Conservation (phyloP, 2,797 vertebrate species). For the Halcyon badia region DNA sequence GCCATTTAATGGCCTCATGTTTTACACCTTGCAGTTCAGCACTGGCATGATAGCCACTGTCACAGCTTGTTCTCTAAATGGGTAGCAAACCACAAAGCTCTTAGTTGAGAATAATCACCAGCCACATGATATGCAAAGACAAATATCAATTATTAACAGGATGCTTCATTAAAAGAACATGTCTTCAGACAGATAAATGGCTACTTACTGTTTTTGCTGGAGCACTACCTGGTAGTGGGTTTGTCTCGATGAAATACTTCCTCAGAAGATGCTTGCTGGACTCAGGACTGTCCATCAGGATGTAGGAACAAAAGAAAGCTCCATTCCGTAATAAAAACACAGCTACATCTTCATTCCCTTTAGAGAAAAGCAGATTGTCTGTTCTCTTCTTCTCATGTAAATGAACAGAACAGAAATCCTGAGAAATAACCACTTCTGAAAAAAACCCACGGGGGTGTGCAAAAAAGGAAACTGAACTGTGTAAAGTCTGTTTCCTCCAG, state of each 20-base stretch:
- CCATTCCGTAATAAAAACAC: conserved; percentile 91
- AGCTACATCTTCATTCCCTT: conserved; percentile 91
- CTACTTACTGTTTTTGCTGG: conserved; percentile 77
- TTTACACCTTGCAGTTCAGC: not conserved
- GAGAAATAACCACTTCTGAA: conserved; percentile 52
- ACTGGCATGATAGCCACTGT: not conserved
- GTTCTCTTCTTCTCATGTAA: not conserved
- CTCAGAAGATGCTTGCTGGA: conserved; percentile 89
- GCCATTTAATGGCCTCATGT: not conserved
- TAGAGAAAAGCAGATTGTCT: conserved; percentile 23
- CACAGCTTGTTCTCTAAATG: not conserved
- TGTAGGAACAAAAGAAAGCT: conserved; percentile 94
- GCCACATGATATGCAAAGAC: not conserved
- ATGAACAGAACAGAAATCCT: conserved; percentile 44
- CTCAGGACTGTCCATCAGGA: conserved; percentile 91
- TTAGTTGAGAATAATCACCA: not conserved
- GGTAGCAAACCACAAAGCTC: conserved; percentile 16
- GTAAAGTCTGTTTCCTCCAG: conserved; percentile 24
- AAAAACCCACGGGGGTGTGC: not conserved
- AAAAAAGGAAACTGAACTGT: conserved; percentile 40
- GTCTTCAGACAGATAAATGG: not conserved
- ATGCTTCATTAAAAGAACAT: not conserved
- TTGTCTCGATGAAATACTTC: conserved; percentile 82
- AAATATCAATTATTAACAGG: not conserved
- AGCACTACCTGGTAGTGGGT: conserved; percentile 39